Conservation (phyloP, 2,797 vertebrate species). For the Trachurus trachurus region DNA sequence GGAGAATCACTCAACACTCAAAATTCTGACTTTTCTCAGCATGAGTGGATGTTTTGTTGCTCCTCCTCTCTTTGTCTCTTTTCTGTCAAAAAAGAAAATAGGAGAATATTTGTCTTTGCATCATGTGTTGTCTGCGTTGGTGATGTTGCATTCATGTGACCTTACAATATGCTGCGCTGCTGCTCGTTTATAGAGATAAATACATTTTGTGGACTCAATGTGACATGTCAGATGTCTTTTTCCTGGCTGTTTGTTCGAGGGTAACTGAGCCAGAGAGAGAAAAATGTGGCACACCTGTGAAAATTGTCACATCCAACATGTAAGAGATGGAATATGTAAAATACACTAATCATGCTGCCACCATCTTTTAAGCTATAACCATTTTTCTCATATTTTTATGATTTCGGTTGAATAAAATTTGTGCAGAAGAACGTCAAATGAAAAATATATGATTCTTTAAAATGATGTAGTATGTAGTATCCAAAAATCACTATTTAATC, state of each 20-base stretch:
- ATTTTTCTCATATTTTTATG: constrained; percentile 5
- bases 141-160: background rate
- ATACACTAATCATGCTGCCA: background rate
- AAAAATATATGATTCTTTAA: background rate
- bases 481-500: constrained; percentile 11
- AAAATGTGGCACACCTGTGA: background rate
- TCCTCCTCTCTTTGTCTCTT: background rate
- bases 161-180: background rate
- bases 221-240: background rate
- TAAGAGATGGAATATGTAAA: background rate
- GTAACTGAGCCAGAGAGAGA: background rate
- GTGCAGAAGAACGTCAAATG: constrained; percentile 5
- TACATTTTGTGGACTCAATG: background rate
- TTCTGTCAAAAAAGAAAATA: background rate
- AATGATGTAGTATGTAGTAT: constrained; percentile 9
- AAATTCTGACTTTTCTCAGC: background rate
- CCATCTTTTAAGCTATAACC: background rate
- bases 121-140: background rate
- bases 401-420: constrained; percentile 13
- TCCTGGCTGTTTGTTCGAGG: background rate
- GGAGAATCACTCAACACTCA: background rate
- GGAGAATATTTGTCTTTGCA: background rate
- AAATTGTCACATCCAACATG: constrained; percentile 6
- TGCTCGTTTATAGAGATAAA: background rate
- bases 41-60: background rate